phyloP scores from a whole-genome alignment of 2,797 vertebrate genomes.

The Sphaeramia orbicularis region DNA sequence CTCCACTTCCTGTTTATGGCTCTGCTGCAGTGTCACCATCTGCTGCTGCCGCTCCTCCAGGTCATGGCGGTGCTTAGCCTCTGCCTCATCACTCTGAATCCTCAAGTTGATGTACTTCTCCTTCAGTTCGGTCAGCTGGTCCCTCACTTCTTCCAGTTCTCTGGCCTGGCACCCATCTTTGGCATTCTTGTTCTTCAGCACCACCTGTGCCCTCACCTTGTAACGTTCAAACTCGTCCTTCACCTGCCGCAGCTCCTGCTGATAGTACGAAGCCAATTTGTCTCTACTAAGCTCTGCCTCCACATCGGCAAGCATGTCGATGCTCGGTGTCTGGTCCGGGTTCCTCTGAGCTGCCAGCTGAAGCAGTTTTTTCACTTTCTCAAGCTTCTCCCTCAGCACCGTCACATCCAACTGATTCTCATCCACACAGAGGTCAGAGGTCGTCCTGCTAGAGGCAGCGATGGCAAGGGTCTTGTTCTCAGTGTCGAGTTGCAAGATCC shows the following conservation, averaged over 20 bases:
- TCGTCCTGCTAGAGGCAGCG: conserved; percentile 81
- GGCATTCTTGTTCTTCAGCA: conserved; percentile 91
- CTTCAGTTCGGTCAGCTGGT: conserved; percentile 91
- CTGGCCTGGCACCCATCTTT: conserved; percentile 88
- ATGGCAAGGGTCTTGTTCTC: conserved; percentile 94
- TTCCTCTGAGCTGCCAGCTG: conserved; percentile 82
- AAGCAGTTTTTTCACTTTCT: conserved; percentile 89
- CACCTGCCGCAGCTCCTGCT: conserved; percentile 93
- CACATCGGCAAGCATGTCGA: conserved; percentile 79
- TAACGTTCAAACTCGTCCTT: conserved; percentile 96
- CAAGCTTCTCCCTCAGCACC: conserved; percentile 88
- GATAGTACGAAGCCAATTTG: conserved; percentile 81
- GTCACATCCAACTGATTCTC: conserved; percentile 86
- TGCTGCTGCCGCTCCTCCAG: conserved; percentile 84
- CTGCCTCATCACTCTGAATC: conserved; percentile 85
- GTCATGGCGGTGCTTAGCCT: conserved; percentile 76
- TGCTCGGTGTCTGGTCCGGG: conserved; percentile 75
- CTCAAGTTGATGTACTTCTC: conserved; percentile 93
- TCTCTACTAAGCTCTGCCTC: conserved; percentile 80
- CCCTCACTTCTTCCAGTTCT: conserved; percentile 91
- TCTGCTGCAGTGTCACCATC: conserved; percentile 79
- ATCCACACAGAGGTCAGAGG: conserved; percentile 72
- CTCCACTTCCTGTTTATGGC: conserved; percentile 90
- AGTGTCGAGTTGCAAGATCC: conserved; percentile 90
- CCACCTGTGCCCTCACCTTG: conserved; percentile 92